Percentiles rank a stretch among this genome's conserved stretches.
These are phyloP conservation scores for Halichoeres trimaculatus DNA, from an alignment of 2,113 vertebrate species.

Conservation along the genomic window DNA sequence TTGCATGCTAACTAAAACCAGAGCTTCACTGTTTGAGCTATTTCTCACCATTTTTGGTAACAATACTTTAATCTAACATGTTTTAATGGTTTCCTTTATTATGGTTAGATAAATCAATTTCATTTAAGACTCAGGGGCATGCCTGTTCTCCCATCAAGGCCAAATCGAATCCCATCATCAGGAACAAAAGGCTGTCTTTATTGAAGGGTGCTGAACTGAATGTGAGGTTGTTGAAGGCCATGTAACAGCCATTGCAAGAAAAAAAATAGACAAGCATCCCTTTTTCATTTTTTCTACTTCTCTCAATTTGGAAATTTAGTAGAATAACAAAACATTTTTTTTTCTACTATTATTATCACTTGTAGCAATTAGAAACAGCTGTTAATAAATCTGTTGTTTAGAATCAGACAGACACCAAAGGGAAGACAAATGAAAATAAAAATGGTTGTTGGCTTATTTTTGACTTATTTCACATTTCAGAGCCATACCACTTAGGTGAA, in stretches of 20 bases:
- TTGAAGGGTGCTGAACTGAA: neutral
- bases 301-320: too few species aligned
- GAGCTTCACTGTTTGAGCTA: constrained; percentile 6
- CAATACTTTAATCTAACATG: neutral
- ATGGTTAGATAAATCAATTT: neutral
- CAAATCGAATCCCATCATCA: constrained; percentile 4
- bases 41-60: neutral
- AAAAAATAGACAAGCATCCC: too few species aligned
- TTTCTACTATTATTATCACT: too few species aligned
- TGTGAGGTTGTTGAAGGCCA: neutral
- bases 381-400: too few species aligned
- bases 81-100: neutral
- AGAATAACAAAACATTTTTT: too few species aligned
- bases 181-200: neutral
- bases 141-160: constrained; percentile 1
- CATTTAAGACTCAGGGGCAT: neutral
- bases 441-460: too few species aligned
- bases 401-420: too few species aligned
- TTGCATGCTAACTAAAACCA: constrained; percentile 57
- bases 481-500: too few species aligned
- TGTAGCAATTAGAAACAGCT: too few species aligned
- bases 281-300: neutral
- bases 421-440: too few species aligned
- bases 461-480: too few species aligned
- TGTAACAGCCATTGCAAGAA: neutral